Base-by-base conservation (phyloP, 2,888 invertebrate genomes). In the Tipula lateralis region DNA sequence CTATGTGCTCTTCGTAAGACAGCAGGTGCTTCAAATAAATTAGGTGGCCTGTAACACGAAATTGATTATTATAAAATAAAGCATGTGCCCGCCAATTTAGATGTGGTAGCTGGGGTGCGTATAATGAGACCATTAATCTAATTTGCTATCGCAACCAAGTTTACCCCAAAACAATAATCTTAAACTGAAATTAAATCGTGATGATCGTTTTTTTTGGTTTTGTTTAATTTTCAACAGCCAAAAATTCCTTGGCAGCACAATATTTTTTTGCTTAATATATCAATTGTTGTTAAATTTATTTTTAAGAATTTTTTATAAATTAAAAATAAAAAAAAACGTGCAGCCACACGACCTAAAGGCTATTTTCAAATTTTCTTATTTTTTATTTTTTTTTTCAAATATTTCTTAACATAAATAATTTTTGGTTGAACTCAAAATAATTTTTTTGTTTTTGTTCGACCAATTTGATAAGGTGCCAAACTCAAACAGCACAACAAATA, bases 281-380 rank as follows among this genome's bases (percentile, higher is more conserved):
- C 66, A 66, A 66, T 66, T 66, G 66, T 66, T 66, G 66, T 66
- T 24, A 66, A 66, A 66, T 66, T 66, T 66, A 66, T 19, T 66
- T 44, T 44, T 44, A 44, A 44, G 16, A 16, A 6, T 16, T 44
- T 44, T 7, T 19, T 50, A 19, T 12, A 24, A 24, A 66, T 24
- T n/a, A 66, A 66, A 66, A 24, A 66, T 24, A 66, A 66, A 66
- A 12, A 2, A 66, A 66, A 50, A 50, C 66, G 66, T 66, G 66
- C 66, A 66, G 66, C 66, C 66, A 66, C 66, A 66, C 66, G 66
- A 66, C 66, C 66, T 66, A 66, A 66, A 66, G 66, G 66, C 66
- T 66, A 66, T 66, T 66, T 66, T 66, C 66, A 66, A 66, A 66
- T 66, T 66, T 39, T 66, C 24, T 24, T 66, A 24, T 24, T 24